Conservation (phyloP, 2,888 invertebrate genomes). For the Lucinisca nassula region DNA sequence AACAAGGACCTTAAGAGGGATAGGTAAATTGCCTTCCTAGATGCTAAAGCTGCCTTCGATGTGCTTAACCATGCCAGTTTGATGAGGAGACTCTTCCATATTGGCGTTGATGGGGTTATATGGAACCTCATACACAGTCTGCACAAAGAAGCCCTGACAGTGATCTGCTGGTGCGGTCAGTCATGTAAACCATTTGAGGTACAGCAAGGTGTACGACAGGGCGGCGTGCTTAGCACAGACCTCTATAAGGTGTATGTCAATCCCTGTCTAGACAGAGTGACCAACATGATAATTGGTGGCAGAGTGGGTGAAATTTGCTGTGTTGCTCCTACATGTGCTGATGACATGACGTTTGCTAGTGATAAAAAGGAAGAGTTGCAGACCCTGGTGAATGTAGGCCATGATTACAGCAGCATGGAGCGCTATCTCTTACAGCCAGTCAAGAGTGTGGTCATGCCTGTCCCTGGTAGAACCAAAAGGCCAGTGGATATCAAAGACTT, state of each 20-base stretch:
- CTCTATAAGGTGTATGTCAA: conserved; percentile 29
- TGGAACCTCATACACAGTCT: conserved; percentile 7
- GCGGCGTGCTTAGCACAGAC: conserved; percentile 24
- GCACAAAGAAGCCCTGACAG: background rate
- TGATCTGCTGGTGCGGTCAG: background rate
- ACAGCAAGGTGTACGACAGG: conserved; percentile 25
- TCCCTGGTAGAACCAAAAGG: background rate
- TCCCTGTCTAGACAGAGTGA: background rate
- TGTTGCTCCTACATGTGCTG: background rate
- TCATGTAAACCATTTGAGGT: background rate
- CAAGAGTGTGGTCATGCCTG: background rate
- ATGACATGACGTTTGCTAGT: background rate
- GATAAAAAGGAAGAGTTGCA: background rate
- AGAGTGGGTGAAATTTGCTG: conserved; percentile 10
- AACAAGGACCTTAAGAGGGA: background rate
- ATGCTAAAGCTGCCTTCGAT: conserved; percentile 47
- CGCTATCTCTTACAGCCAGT: background rate
- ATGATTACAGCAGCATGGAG: no score
- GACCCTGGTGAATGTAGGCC: background rate
- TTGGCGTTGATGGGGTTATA: conserved; percentile 11
- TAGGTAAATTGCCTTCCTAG: conserved; percentile 12
- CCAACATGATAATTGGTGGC: background rate
- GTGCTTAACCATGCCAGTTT: conserved; percentile 28
- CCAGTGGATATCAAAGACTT: background rate
- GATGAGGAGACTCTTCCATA: conserved; percentile 22